Base-by-base conservation (phyloP, 2,888 invertebrate genomes). In the Dusona sp. region DNA sequence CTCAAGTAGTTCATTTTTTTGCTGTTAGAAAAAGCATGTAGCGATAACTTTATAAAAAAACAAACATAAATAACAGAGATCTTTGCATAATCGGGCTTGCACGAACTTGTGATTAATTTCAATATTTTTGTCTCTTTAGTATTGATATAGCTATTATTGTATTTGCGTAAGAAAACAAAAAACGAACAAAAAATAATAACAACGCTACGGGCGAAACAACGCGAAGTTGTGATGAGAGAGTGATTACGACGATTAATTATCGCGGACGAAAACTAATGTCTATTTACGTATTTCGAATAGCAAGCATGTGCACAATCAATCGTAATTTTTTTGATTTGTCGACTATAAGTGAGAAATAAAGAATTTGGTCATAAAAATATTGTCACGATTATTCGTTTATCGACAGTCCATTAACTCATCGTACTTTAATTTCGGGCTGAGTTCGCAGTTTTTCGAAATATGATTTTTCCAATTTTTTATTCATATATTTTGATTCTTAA, bases 231-330 rank as follows among this genome's bases (percentile, higher is more conserved):
- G 77, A 64, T 77, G 80, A 75, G 75, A 45, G 67, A 61, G 70
- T 77, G 73, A 64, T 80, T 79, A 45, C 38, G 51, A 80, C 16
- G 45, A 48, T 29, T 68, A 68, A 86, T 86, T 64, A 82, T 81
- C 80, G 67, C 42, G 74, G 78, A 79, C 67, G 85, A 36, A 75
- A 80, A 82, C 68, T 83, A 82, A 87, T 81, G 86, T 89, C 80
- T 88, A 90, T 86, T 88, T 86, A 87, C 83, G 85, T 86, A 87
- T 82, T 88, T 88, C 75, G 45, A 78, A 79, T 70, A 75, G 79
- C 83, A 88, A 75, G 81, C 86, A 88, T 86, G 83, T 89, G 89
- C 89, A 90, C 90, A 90, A 90, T 89, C 88, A 90, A 88, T 87
- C 87, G 84, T 89, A 89, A 86, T 88, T 86, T 89, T 90, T 86